A percentile compares a stretch with the other conserved stretches of the same genome.
These are phyloP conservation scores for Tolypeutes matacus DNA, from an alignment of 2,797 vertebrate species.

Conservation along the genomic window DNA sequence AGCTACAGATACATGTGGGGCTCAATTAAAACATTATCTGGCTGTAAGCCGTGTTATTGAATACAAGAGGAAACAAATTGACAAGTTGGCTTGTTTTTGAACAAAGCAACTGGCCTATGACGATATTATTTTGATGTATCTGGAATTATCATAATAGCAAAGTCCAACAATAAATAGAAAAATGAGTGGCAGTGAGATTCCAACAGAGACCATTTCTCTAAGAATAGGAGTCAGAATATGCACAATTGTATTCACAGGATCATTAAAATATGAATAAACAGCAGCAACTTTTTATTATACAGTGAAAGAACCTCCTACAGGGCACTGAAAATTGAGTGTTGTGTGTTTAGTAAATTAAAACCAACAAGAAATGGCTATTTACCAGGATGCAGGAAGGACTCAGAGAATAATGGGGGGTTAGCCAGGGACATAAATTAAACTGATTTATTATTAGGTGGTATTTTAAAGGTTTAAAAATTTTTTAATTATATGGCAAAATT, in stretches of 20 bases:
- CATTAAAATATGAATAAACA: slow-evolving; percentile 85
- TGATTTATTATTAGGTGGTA: slow-evolving; percentile 67
- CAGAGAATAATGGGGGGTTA: slow-evolving; percentile 71
- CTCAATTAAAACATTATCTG: slow-evolving; percentile 79
- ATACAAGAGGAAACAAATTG: slow-evolving; percentile 75
- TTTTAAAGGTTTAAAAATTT: slow-evolving; percentile 72
- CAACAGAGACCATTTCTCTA: slow-evolving; percentile 80
- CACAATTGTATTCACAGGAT: slow-evolving; percentile 81
- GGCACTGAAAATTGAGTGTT: slow-evolving; percentile 80
- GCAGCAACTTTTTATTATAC: slow-evolving; percentile 83
- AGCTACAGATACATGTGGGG: slow-evolving; percentile 48
- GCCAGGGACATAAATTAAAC: slow-evolving; percentile 69
- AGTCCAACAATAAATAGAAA: slow-evolving; percentile 81
- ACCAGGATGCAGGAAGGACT: slow-evolving; percentile 75
- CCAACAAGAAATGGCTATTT: slow-evolving; percentile 82
- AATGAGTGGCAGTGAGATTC: slow-evolving; percentile 82
- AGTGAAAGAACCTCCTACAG: slow-evolving; percentile 79
- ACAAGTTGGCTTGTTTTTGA: slow-evolving; percentile 78
- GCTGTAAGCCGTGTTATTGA: slow-evolving; percentile 68
- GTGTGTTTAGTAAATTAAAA: slow-evolving; percentile 85
- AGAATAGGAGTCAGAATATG: slow-evolving; percentile 81
- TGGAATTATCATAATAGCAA: slow-evolving; percentile 82
- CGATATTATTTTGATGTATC: slow-evolving; percentile 83
- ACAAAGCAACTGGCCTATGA: slow-evolving; percentile 80
- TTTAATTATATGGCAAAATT: slow-evolving; percentile 71